phyloP scores from a whole-genome alignment of 2,888 invertebrate species.

The Cylloceria caligata region DNA sequence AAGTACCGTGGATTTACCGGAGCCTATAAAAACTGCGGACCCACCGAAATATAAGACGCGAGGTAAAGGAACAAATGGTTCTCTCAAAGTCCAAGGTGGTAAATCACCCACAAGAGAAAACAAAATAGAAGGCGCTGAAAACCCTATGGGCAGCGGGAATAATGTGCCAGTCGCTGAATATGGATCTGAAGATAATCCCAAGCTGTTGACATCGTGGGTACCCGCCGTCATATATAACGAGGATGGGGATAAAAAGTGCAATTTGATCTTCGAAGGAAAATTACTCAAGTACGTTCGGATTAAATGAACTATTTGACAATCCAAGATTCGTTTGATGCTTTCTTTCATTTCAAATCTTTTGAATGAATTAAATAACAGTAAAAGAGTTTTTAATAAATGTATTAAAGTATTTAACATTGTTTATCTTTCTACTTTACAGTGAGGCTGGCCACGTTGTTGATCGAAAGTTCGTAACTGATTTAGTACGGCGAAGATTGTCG shows the following conservation, averaged over 20 bases:
- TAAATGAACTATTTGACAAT: not conserved
- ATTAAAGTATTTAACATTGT: slow-evolving; percentile 3
- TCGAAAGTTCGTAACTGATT: slow-evolving; percentile 75
- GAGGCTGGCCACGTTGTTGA: slow-evolving; percentile 75
- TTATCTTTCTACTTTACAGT: slow-evolving; percentile 67
- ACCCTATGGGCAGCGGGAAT: not conserved
- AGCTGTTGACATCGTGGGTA: slow-evolving; percentile 76
- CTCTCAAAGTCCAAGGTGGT: not conserved
- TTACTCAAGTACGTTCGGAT: slow-evolving; percentile 76
- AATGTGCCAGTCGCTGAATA: slow-evolving; percentile 42
- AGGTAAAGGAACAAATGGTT: slow-evolving; percentile 22
- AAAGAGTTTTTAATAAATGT: not conserved
- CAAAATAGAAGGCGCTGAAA: not conserved
- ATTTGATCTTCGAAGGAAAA: slow-evolving; percentile 78
- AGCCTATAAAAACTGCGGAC: slow-evolving; percentile 7
- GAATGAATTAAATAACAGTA: not conserved
- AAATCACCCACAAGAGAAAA: slow-evolving; percentile 17
- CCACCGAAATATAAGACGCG: not conserved
- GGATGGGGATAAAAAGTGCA: slow-evolving; percentile 58
- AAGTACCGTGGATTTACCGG: not conserved
- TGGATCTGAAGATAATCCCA: slow-evolving; percentile 74
- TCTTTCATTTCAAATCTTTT: not conserved
- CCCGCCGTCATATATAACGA: slow-evolving; percentile 72
- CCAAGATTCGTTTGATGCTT: too few species aligned
- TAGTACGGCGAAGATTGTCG: slow-evolving; percentile 73